Base-by-base conservation (phyloP, 2,797 vertebrate genomes). In the Pseudopleuronectes americanus region DNA sequence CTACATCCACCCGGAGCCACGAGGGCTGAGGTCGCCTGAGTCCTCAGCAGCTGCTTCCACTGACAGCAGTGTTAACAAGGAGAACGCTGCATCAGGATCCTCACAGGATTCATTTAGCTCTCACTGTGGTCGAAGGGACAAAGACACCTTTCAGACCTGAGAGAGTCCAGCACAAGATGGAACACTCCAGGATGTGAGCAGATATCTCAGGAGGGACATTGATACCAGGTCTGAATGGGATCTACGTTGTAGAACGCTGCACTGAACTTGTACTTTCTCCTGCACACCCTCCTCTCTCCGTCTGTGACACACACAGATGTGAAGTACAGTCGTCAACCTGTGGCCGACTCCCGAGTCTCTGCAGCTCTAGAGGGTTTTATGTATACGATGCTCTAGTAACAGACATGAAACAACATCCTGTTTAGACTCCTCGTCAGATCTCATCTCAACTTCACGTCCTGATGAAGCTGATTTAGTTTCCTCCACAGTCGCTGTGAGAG, bases 351-450 rank as follows among this genome's bases (percentile, higher is more conserved):
- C 9, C 17, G 0, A 7, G 58, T 33, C 24, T 0, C 57, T 28
- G 38, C 56, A 26, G 51, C 58, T 61, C 67, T 22, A 7, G 2
- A 0, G 26, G 58, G 19, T 57, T 79, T 74, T 33, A 4, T 55
- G 14, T 22, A 2, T 22, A 2, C 1, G 26, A 26, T 26, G 26
- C 26, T 26, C 3, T 8, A 49, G 62, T 63, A 72, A 65, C 84
- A 69, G 71, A 76, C 60, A 69, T 83, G 65, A 75, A 86, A 36
- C 38, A 10, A 22, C 16, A 0, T 19, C 23, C 51, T 80, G 71
- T 87, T 84, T 81, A 82, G 70, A 73, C 81, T 71, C 12, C 36
- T 12, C 12, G 67, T 79, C 77, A 47, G 33, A 60, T 80, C 66
- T 23, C 52, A 73, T 84, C 80, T 74, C 0, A 78, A 80, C 75